A percentile compares a stretch with the other conserved stretches of the same genome.
Conservation (phyloP, 2,113 vertebrate genomes). For the Formicarius rufipectus region DNA sequence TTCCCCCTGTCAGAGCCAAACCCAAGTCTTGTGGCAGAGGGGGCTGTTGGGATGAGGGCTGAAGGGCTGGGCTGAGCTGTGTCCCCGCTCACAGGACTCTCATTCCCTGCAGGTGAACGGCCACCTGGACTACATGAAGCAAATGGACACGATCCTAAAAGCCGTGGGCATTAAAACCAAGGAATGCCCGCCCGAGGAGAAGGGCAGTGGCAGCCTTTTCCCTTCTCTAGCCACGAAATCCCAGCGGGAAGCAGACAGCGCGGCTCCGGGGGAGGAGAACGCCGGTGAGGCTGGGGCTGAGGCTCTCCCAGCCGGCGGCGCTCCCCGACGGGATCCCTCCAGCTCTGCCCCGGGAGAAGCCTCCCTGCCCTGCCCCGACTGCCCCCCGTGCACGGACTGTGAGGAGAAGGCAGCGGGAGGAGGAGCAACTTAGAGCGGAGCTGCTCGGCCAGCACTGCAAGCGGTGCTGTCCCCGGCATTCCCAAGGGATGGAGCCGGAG, state of each 20-base stretch:
- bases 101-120: constrained; percentile 84
- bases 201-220: constrained; percentile 42
- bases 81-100: neutral
- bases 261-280: neutral
- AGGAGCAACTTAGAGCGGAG: neutral
- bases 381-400: neutral
- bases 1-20: neutral
- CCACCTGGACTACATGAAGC: constrained; percentile 96
- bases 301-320: neutral
- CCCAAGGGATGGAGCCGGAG: neutral
- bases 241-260: neutral
- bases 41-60: neutral
- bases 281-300: neutral
- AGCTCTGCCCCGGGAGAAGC: neutral
- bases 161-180: constrained; percentile 88
- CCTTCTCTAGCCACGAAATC: neutral
- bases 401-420: neutral
- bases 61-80: neutral
- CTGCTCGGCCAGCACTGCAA: neutral
- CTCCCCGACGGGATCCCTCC: neutral
- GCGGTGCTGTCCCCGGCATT: neutral
- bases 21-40: fast-evolving
- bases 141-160: constrained; percentile 92
- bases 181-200: constrained; percentile 66
- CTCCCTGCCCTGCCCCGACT: neutral